Conservation (phyloP, 2,888 invertebrate genomes). For the Leucophora obtusa region DNA sequence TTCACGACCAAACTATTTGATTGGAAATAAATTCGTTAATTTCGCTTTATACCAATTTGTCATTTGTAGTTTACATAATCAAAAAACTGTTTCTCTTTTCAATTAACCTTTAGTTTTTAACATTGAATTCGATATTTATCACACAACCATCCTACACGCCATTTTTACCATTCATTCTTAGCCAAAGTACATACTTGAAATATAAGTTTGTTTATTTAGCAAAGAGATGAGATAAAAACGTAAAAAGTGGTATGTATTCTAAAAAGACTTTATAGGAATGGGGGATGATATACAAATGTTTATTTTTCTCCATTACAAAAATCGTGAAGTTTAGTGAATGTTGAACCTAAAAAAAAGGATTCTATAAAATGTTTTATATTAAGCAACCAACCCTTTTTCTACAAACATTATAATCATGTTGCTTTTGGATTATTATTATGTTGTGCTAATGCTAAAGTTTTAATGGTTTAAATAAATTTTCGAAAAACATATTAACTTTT, state of each 20-base stretch:
- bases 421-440: constrained; percentile 24
- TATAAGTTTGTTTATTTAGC: constrained; percentile 46
- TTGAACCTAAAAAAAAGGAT: constrained; percentile 15
- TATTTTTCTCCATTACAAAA: constrained; percentile 28
- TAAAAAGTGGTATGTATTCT: constrained; percentile 8
- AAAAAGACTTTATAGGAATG: not conserved
- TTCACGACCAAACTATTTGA: too few species aligned
- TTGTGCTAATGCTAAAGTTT: constrained; percentile 36
- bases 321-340: constrained; percentile 14
- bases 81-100: too few species aligned
- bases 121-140: too few species aligned
- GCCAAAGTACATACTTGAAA: constrained; percentile 30
- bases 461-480: constrained; percentile 42
- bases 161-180: not conserved
- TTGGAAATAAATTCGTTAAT: too few species aligned
- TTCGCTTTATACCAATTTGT: too few species aligned
- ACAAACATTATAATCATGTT: not conserved
- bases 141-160: not conserved
- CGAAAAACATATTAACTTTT: not conserved
- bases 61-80: too few species aligned
- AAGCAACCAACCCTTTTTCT: not conserved
- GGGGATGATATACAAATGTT: constrained; percentile 39
- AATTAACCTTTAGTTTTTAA: too few species aligned
- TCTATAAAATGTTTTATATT: not conserved
- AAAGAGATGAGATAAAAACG: constrained; percentile 18